A percentile compares a stretch with the other conserved stretches of the same genome.
phyloP scores from a whole-genome alignment of 92 coral and sea anemone genomes.

The Zoanthus solanderi region DNA sequence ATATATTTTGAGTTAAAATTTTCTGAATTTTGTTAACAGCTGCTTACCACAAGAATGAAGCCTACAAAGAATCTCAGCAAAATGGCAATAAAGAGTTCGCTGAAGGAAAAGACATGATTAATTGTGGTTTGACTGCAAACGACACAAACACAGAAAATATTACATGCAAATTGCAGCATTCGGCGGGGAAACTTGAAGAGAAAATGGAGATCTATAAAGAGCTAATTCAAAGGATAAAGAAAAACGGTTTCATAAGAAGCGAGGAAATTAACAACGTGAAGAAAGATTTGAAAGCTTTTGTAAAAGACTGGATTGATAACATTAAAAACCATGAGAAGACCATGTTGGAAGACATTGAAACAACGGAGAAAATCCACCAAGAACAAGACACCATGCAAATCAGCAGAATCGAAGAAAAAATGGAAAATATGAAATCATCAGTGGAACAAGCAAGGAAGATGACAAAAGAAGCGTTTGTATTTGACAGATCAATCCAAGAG shows the following conservation, averaged over 20 bases:
- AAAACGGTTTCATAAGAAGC: constrained; percentile 6
- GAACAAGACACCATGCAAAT: constrained; percentile 26
- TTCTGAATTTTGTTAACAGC: neutral
- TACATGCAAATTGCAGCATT: neutral
- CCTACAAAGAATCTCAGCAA: constrained; percentile 3
- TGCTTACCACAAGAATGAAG: neutral
- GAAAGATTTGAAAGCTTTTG: constrained; percentile 8
- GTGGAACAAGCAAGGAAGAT: neutral
- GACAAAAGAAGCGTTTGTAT: neutral
- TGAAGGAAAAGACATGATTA: neutral
- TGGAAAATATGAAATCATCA: constrained; percentile 20
- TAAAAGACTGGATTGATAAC: constrained; percentile 19
- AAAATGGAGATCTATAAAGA: neutral
- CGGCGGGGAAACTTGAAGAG: constrained; percentile 14
- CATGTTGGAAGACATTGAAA: constrained; percentile 36
- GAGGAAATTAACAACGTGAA: constrained; percentile 21
- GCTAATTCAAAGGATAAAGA: neutral
- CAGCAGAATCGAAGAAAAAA: constrained; percentile 20
- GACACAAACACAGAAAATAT: neutral
- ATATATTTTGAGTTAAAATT: neutral
- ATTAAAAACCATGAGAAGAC: constrained; percentile 17
- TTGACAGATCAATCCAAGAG: neutral
- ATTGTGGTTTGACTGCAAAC: neutral
- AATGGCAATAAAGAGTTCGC: neutral
- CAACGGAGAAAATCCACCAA: constrained; percentile 23